Base-by-base conservation (phyloP, 1,140 invertebrate genomes). In the Drosophila kurseongensis region DNA sequence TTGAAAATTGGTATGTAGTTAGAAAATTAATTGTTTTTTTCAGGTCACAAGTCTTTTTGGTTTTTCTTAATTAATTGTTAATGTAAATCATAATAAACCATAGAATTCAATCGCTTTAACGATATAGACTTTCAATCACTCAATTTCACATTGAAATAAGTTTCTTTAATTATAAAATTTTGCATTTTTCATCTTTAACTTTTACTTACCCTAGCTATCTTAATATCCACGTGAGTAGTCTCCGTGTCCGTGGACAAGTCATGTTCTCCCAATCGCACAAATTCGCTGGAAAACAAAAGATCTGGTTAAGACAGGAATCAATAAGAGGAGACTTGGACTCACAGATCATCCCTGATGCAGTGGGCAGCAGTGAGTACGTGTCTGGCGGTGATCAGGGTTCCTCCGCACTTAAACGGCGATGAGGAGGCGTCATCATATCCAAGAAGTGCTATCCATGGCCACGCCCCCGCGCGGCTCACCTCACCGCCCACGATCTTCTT, bases 401-500 rank as follows among this genome's bases (percentile, higher is more conserved):
- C 92, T 3, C 92, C 92, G 36, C 92, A 92, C 58, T 91, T 92
- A 16, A 92, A 92, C 0, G 85, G 74, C 1, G 75, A 75, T 0
- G 57, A 61, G 2, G 84, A 76, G 12, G 54, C 68, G 67, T 91
- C 91, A 10, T 85, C 75, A 47, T 92, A 92, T 14, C 81, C 92
- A 4, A 92, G 18, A 0, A 92, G 52, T 0, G 85, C 91, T 2
- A 91, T 80, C 92, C 92, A 92, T 9, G 91, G 91, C 90, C 90
- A 92, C 0, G 90, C 76, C 4, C 91, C 91, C 36, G 79, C 88
- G 42, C 91, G 81, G 32, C 91, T 91, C 2, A 92, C 92, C 1
- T 86, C 85, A 5, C 90, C 83, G 16, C 93, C 93, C 4, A 93
- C 92, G 16, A 94, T 93, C 57, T 93, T 91, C 51, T 91, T 90